Evolutionary conservation across 2,113 vertebrate genomes (phyloP).

Genomic region (human): DNA sequence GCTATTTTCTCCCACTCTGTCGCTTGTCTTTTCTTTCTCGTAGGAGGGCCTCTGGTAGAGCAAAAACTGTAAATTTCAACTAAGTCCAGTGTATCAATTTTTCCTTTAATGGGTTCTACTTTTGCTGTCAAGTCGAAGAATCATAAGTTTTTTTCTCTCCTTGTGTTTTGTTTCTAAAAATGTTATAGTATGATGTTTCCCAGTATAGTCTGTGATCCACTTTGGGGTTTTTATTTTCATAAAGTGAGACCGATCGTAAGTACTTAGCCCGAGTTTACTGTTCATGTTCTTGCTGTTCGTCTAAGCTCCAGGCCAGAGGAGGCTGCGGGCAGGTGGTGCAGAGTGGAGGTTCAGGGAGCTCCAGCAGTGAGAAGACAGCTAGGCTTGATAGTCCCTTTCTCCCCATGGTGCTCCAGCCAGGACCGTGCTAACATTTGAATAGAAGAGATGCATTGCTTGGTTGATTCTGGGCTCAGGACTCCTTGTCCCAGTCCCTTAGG

Average conservation of each 20-base stretch:
- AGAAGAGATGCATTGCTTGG: not conserved
- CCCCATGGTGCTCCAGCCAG: not conserved
- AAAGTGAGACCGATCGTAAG: not conserved
- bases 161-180: not conserved
- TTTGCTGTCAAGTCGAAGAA: not conserved
- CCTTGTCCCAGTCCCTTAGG: not conserved
- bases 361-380: not conserved
- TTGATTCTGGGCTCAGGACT: not conserved
- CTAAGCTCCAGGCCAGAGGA: not conserved
- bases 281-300: not conserved
- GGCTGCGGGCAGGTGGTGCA: not conserved
- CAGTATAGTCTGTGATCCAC: too few relatives aligned
- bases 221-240: not conserved
- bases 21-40: not conserved
- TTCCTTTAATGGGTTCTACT: not conserved
- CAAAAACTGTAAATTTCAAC: not conserved
- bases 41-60: too few relatives aligned
- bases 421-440: not conserved
- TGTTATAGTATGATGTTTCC: not conserved
- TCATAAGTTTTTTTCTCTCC: not conserved
- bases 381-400: not conserved
- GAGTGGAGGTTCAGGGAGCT: too few relatives aligned
- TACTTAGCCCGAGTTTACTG: fast-evolving
- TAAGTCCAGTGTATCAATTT: not conserved
- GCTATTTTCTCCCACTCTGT: too few relatives aligned